These are phyloP conservation scores for Hofmannophila pseudospretella DNA, from an alignment of 2,888 invertebrate genomes.

Conservation along the genomic window DNA sequence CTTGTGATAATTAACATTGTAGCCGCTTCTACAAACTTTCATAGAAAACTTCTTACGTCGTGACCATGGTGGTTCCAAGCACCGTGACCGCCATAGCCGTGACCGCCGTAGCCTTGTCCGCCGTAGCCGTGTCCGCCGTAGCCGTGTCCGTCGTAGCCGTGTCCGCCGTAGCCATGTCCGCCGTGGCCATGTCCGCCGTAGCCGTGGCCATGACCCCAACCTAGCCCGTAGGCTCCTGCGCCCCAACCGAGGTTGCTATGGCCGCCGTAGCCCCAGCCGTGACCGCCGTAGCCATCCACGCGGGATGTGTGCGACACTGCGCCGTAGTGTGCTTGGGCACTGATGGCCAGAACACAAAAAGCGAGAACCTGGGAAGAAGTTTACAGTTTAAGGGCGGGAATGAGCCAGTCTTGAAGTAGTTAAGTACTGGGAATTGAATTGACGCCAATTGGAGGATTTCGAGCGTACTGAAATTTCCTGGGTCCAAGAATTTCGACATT, in stretches of 20 bases:
- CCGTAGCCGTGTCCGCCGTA: conserved; percentile 7
- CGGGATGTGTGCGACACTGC: conserved; percentile 45
- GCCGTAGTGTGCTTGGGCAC: conserved; percentile 34
- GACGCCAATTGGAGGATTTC: no score
- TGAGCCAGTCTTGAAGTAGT: no score
- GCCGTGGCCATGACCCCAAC: conserved; percentile 14
- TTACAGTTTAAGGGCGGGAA: no score
- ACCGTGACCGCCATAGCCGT: conserved; percentile 3
- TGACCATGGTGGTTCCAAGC: not conserved
- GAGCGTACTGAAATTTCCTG: no score
- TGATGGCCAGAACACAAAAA: conserved; percentile 34
- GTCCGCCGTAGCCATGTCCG: not conserved
- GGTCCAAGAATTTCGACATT: no score
- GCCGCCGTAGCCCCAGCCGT: conserved; percentile 10
- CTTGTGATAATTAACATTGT: no score
- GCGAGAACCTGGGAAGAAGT: conserved; percentile 30
- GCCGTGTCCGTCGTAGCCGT: not conserved
- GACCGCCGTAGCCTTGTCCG: conserved; percentile 8
- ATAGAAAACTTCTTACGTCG: no score
- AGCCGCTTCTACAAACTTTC: no score
- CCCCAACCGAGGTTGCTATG: not conserved
- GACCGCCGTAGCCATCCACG: conserved; percentile 27
- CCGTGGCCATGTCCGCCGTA: not conserved
- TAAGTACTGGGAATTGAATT: no score
- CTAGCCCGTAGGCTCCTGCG: no score